These are phyloP conservation scores for Heptranchias perlo DNA, from an alignment of 2,113 vertebrate species.

Conservation along the genomic window DNA sequence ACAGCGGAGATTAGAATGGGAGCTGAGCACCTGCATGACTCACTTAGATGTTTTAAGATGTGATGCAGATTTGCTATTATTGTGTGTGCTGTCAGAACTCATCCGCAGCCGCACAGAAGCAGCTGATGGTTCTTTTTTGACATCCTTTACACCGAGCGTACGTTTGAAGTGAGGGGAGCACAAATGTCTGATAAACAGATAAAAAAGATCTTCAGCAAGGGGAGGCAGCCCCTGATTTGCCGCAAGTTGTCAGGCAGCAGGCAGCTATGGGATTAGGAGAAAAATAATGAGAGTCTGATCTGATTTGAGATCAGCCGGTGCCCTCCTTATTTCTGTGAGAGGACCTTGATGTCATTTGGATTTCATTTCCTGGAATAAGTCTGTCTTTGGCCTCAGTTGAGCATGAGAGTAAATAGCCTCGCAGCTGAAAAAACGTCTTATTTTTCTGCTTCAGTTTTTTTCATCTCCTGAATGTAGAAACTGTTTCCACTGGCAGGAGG, in stretches of 20 bases:
- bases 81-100: background rate
- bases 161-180: background rate
- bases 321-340: background rate
- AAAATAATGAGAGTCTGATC: background rate
- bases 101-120: background rate
- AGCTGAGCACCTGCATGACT: background rate
- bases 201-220: background rate
- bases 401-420: background rate
- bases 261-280: background rate
- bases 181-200: background rate
- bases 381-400: background rate
- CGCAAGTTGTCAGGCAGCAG: too few species aligned
- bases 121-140: background rate
- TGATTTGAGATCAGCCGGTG: too few species aligned
- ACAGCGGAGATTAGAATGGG: background rate
- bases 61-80: background rate
- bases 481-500: background rate
- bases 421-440: background rate
- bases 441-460: background rate
- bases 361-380: background rate
- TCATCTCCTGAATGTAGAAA: background rate
- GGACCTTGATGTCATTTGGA: background rate
- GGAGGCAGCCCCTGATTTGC: too few species aligned
- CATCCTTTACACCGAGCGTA: background rate
- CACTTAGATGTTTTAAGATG: background rate